phyloP scores from a whole-genome alignment of 2,797 vertebrate genomes.

The Propithecus perrieri region DNA sequence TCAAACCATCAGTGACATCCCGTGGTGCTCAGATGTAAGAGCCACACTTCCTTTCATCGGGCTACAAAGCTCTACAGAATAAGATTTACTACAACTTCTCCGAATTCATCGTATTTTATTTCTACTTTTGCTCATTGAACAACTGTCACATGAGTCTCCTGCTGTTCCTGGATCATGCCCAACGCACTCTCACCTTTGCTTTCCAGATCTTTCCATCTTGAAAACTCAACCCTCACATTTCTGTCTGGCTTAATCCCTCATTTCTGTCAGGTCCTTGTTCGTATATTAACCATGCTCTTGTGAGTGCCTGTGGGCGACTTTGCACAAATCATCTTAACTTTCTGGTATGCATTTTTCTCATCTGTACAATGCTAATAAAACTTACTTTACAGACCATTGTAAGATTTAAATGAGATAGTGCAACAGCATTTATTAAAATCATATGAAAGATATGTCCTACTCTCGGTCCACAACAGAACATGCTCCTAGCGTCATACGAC shows the following conservation, averaged over 20 bases:
- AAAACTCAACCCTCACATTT: neutral
- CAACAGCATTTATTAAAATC: neutral
- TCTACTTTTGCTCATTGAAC: neutral
- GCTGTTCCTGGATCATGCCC: neutral
- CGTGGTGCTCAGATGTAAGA: neutral
- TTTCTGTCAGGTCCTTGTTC: neutral
- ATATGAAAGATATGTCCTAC: neutral
- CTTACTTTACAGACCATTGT: neutral
- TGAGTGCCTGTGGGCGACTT: neutral
- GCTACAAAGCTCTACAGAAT: neutral
- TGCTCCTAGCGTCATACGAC: fast-evolving
- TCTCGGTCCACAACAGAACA: neutral
- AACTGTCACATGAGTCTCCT: neutral
- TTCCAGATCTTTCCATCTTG: neutral
- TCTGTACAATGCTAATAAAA: neutral
- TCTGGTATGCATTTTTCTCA: neutral
- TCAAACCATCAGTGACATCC: neutral
- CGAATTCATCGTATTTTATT: neutral
- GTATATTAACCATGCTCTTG: neutral
- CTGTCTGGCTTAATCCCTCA: neutral
- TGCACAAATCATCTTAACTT: neutral
- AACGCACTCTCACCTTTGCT: neutral
- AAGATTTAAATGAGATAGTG: neutral
- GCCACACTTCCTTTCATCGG: neutral
- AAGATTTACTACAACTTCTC: neutral